Conservation (phyloP, 2,797 vertebrate genomes). For the Hippoglossus hippoglossus region DNA sequence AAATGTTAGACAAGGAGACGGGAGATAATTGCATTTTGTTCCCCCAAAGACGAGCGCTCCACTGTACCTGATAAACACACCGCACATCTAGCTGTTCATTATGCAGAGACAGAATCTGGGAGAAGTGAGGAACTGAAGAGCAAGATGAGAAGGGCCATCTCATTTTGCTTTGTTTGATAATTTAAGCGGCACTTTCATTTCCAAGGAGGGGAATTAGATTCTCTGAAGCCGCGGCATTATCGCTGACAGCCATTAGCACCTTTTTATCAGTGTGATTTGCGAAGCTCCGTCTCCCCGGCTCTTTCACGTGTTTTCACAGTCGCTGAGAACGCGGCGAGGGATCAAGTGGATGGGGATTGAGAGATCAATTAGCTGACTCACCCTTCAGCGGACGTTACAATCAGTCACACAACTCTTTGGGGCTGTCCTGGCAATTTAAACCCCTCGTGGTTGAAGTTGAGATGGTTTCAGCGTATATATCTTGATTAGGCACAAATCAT, state of each 20-base stretch:
- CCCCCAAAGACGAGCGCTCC: constrained; percentile 5
- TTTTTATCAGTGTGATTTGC: constrained; percentile 51
- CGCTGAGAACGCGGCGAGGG: constrained; percentile 21
- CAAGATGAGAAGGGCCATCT: constrained; percentile 29
- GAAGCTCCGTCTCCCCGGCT: constrained; percentile 11
- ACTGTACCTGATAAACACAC: constrained; percentile 43
- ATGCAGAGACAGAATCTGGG: constrained; percentile 23
- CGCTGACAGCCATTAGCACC: constrained; percentile 41
- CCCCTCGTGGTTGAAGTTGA: constrained; percentile 44
- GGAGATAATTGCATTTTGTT: constrained; percentile 53
- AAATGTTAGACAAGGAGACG: constrained; percentile 31
- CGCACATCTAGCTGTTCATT: constrained; percentile 38
- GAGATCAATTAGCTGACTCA: constrained; percentile 68
- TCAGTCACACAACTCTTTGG: constrained; percentile 50
- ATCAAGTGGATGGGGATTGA: constrained; percentile 57
- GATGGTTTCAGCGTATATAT: constrained; percentile 60
- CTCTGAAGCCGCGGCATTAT: constrained; percentile 31
- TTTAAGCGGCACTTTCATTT: constrained; percentile 40
- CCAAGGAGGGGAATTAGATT: constrained; percentile 11
- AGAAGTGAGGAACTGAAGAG: constrained; percentile 32
- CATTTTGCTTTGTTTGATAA: constrained; percentile 56
- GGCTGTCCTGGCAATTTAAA: constrained; percentile 42
- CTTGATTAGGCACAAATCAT: constrained; percentile 47
- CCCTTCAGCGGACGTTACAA: constrained; percentile 37
- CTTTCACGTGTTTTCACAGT: constrained; percentile 46